These are phyloP conservation scores for Hylaeus anthracinus DNA, from an alignment of 1,140 invertebrate genomes.

Conservation along the genomic window DNA sequence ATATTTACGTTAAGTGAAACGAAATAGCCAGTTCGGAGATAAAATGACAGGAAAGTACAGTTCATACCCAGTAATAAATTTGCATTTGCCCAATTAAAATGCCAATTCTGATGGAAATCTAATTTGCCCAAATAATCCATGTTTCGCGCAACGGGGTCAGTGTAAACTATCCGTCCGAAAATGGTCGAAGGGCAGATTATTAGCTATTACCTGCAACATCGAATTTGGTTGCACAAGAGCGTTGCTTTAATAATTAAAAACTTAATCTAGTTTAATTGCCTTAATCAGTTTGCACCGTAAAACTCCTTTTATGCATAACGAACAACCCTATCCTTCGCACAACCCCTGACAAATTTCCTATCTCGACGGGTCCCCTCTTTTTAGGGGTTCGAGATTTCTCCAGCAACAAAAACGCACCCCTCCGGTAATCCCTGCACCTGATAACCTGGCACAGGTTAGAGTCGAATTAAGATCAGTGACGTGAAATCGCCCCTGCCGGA, in stretches of 20 bases:
- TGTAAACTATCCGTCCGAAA: not conserved
- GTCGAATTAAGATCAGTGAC: constrained; percentile 45
- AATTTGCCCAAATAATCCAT: too few relatives aligned
- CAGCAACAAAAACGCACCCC: constrained; percentile 29
- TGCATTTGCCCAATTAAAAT: too few relatives aligned
- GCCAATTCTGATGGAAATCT: too few relatives aligned
- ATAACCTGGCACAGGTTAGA: constrained; percentile 33
- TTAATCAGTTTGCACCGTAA: constrained; percentile 10
- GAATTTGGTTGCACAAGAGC: not conserved
- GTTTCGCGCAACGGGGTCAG: too few relatives aligned
- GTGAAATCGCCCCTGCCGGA: constrained; percentile 4
- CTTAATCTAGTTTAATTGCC: constrained; percentile 16
- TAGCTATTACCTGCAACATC: not conserved
- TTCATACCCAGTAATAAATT: too few relatives aligned
- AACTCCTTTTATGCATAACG: constrained; percentile 21
- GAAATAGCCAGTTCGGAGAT: too few relatives aligned
- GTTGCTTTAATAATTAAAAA: constrained; percentile 10
- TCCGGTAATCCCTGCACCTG: constrained; percentile 20
- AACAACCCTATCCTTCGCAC: constrained; percentile 17
- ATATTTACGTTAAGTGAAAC: too few relatives aligned
- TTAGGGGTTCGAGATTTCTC: constrained; percentile 16
- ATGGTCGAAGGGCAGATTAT: not conserved
- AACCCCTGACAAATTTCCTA: constrained; percentile 31
- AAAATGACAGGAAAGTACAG: too few relatives aligned
- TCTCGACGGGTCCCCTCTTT: constrained; percentile 13